Evolutionary conservation across 2,113 vertebrate species (phyloP).

Genomic region (Chauna torquata): DNA sequence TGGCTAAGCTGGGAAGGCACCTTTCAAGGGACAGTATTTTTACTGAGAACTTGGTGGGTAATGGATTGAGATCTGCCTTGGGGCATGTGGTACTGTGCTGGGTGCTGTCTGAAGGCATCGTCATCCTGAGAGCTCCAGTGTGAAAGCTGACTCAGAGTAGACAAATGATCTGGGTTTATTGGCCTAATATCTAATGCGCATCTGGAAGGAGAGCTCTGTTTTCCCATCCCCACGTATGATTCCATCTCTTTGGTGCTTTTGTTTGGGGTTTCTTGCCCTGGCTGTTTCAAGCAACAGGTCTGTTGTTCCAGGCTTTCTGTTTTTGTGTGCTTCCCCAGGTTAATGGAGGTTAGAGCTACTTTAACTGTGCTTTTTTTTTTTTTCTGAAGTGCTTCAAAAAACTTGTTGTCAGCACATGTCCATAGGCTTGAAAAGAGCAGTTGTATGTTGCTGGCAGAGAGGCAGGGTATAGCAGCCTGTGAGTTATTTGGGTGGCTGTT

Average conservation of each 20-base stretch:
- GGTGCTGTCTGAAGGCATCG: neutral
- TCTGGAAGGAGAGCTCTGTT: neutral
- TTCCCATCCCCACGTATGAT: neutral
- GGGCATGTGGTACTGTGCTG: neutral
- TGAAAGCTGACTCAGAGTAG: neutral
- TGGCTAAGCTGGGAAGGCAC: neutral
- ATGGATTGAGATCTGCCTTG: neutral
- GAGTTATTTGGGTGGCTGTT: neutral
- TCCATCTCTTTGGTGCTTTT: neutral
- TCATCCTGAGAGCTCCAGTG: neutral
- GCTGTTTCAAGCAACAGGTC: neutral
- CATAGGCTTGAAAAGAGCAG: neutral
- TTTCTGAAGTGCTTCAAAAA: neutral
- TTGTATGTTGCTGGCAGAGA: neutral
- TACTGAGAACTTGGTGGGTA: neutral
- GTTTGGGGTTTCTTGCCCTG: neutral
- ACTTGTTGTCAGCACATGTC: fast-evolving
- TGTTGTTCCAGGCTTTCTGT: neutral
- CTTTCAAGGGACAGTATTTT: neutral
- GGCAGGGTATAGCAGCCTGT: neutral
- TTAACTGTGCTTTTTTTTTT: neutral
- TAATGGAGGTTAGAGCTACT: neutral
- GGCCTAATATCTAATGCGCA: neutral
- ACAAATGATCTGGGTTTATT: neutral
- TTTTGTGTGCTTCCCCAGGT: neutral